phyloP scores from a whole-genome alignment of 2,888 invertebrate genomes.

The Pherbina coryleti region DNA sequence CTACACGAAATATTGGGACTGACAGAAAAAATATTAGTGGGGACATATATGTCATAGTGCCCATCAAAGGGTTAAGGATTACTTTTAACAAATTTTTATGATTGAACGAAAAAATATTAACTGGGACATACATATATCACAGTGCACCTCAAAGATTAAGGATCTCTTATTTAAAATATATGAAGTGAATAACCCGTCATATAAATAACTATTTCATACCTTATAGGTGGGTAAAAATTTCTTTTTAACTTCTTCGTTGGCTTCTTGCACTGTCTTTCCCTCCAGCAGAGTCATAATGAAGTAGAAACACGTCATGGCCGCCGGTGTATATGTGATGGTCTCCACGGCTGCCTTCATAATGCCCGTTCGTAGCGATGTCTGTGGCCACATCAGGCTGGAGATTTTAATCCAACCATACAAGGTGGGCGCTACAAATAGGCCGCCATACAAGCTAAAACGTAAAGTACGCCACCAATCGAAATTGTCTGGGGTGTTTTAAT shows the following conservation, averaged over 20 bases:
- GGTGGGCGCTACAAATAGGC: slow-evolving; percentile 84
- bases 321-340: slow-evolving; percentile 81
- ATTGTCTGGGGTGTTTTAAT: slow-evolving; percentile 63
- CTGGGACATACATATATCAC: too few species aligned
- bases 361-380: slow-evolving; percentile 77
- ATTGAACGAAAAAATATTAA: too few species aligned
- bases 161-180: too few species aligned
- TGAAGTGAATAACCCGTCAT: background rate
- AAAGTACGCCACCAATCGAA: slow-evolving; percentile 79
- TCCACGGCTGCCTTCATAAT: slow-evolving; percentile 82
- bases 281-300: slow-evolving; percentile 83
- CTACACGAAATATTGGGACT: too few species aligned
- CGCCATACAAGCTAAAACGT: slow-evolving; percentile 84
- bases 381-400: slow-evolving; percentile 83
- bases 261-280: slow-evolving; percentile 74
- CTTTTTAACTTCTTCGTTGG: slow-evolving; percentile 76
- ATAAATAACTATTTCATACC: slow-evolving; percentile 49
- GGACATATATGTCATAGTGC: too few species aligned
- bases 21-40: too few species aligned
- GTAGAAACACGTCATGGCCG: slow-evolving; percentile 83
- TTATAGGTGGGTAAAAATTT: slow-evolving; percentile 82
- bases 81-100: too few species aligned
- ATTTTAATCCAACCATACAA: slow-evolving; percentile 84
- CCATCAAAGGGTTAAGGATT: too few species aligned
- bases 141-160: too few species aligned